Evolutionary conservation across 2,888 invertebrate genomes (phyloP), one percentile per base, ranked within the genome.

Genomic region (Poecilus cupreus): DNA sequence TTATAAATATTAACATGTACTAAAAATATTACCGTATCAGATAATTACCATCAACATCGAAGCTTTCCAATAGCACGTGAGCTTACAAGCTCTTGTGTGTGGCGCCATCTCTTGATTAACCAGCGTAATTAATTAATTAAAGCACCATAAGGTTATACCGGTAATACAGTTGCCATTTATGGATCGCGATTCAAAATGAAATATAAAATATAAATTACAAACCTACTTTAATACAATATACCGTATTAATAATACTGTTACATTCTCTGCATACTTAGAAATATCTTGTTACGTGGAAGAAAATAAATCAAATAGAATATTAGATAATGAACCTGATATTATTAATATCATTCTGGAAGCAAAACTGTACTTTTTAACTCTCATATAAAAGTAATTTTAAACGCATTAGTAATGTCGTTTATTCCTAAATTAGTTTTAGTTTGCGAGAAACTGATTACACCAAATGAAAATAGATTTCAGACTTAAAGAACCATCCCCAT

Each of bases 161-260:
- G 37, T 68, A 68, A 13, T 68, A 68, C 64, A 68, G 64, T 37
- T 68, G 13, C 39, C 64, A 68, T 68, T 68, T 37, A 68, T 37
- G 37, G 18, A 51, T 37, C 64, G 18, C 16, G 11, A 6, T 68
- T 60, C 60, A 60, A 60, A 54, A 54, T 22, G 13, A 57, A 57
- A 32, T 26, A 64, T 64, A 37, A 64, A 37, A 64, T 68, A 68
- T 60, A 60, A 51, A 10, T 60, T 60, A 26, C 26, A 60, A 37
- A 37, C 64, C 37, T 68, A 68, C 64, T 68, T 68, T 10, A 32
- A 68, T 68, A 37, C 18, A 37, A 68, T 37, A 68, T 37, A 68
- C 64, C 64, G 64, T 68, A 68, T 68, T 68, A 68, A 68, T 68
- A 37, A 68, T 32, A 68, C 64, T 68, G 32, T 60, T 68, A 68